These are phyloP conservation scores for Steinernema feltiae DNA, from an alignment of 1,140 invertebrate genomes.

Conservation along the genomic window DNA sequence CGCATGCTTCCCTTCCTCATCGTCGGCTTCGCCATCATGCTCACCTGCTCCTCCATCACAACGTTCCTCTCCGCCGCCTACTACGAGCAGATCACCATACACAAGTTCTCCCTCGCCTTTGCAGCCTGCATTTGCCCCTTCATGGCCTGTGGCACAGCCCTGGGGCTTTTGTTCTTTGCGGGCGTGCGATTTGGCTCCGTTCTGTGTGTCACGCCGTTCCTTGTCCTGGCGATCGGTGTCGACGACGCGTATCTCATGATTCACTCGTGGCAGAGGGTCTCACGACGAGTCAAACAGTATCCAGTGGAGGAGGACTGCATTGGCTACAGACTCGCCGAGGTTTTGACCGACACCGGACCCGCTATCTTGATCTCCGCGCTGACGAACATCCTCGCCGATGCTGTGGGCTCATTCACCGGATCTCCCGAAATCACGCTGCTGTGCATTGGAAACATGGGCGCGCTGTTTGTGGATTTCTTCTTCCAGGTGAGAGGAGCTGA, in stretches of 20 bases:
- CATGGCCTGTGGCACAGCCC: constrained; percentile 40
- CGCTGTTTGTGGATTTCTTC: constrained; percentile 52
- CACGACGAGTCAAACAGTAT: not conserved
- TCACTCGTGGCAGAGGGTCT: not conserved
- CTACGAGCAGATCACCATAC: constrained; percentile 29
- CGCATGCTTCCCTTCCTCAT: constrained; percentile 39
- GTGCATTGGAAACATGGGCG: constrained; percentile 53
- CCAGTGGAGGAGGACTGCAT: not conserved
- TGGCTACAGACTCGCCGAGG: constrained; percentile 18
- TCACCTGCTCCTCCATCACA: constrained; percentile 34
- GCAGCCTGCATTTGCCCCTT: constrained; percentile 43
- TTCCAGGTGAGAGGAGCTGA: constrained; percentile 42
- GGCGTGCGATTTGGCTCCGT: constrained; percentile 40
- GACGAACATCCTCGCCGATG: constrained; percentile 55
- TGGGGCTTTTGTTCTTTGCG: constrained; percentile 34
- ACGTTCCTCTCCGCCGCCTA: constrained; percentile 33
- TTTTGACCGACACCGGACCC: constrained; percentile 53
- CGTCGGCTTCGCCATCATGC: constrained; percentile 43
- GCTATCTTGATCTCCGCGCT: constrained; percentile 55
- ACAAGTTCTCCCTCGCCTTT: constrained; percentile 41
- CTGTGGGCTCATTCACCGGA: constrained; percentile 50
- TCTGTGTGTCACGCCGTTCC: constrained; percentile 41
- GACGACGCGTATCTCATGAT: constrained; percentile 12
- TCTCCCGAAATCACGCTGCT: constrained; percentile 55
- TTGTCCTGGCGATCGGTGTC: constrained; percentile 38